phyloP scores from a whole-genome alignment of 2,797 vertebrate species.

The Labeo calbasu region DNA sequence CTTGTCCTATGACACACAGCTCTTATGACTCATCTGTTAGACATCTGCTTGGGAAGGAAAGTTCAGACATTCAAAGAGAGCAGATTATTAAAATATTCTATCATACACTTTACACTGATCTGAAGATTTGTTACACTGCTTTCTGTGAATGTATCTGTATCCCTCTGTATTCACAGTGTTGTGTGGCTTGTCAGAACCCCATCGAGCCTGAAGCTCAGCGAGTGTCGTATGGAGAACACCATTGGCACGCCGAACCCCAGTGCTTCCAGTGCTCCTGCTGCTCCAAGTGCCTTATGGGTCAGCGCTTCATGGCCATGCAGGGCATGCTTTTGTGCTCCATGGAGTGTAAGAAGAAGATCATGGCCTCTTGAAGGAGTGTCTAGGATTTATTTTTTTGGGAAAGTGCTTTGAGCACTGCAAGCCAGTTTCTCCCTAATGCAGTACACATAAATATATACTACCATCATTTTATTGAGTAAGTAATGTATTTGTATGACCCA shows the following conservation, averaged over 20 bases:
- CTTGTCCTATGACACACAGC: background rate
- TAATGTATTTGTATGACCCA: background rate
- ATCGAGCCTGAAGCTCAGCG: constrained; percentile 94
- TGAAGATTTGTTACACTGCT: background rate
- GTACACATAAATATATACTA: background rate
- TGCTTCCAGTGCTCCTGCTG: constrained; percentile 95
- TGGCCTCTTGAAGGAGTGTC: constrained; percentile 59
- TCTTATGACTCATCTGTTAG: constrained; percentile 27
- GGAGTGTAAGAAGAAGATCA: constrained; percentile 92
- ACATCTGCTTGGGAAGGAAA: background rate
- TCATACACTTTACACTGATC: background rate
- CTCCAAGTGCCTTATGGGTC: constrained; percentile 89
- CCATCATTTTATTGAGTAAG: background rate
- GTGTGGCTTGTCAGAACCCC: constrained; percentile 84
- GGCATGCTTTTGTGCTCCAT: constrained; percentile 91
- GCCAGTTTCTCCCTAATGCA: background rate
- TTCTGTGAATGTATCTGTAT: background rate
- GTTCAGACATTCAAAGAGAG: background rate
- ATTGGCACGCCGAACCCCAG: constrained; percentile 88
- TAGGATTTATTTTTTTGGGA: background rate
- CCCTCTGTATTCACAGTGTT: constrained; percentile 76
- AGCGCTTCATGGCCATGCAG: constrained; percentile 93
- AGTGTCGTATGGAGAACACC: constrained; percentile 90
- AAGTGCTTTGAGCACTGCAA: background rate
- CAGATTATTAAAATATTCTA: background rate